phyloP scores from a whole-genome alignment of 2,797 vertebrate genomes.

The Percopsis omiscomaycus region DNA sequence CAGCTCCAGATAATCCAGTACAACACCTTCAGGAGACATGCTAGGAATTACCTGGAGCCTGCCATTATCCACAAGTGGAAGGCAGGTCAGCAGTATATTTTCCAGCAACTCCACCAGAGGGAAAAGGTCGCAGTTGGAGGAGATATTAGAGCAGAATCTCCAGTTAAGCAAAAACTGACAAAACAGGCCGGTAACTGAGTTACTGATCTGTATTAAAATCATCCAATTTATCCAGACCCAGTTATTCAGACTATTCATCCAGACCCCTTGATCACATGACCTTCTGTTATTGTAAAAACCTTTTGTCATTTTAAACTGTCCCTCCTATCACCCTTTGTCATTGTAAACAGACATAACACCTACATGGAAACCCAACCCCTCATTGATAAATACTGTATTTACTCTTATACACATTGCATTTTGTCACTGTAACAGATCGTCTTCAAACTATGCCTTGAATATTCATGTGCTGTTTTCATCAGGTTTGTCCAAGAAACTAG shows the following conservation, averaged over 20 bases:
- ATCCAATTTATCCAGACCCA: too few relatives aligned
- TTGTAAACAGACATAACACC: too few relatives aligned
- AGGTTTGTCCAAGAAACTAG: slow-evolving; percentile 7
- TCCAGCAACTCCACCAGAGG: background rate
- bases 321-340: too few relatives aligned
- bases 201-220: background rate
- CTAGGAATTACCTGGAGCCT: background rate
- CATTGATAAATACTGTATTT: too few relatives aligned
- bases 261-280: background rate
- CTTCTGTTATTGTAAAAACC: background rate
- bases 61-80: slow-evolving; percentile 11
- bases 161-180: background rate
- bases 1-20: background rate
- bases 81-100: background rate
- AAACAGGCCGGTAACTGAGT: background rate
- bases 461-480: background rate
- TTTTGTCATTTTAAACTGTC: too few relatives aligned
- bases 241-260: background rate
- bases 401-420: background rate
- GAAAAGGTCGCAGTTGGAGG: background rate
- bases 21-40: slow-evolving; percentile 4
- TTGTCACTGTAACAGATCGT: too few relatives aligned
- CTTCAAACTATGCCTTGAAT: too few relatives aligned
- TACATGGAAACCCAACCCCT: too few relatives aligned
- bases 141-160: slow-evolving; percentile 3